A percentile compares a stretch with the other conserved stretches of the same genome.
phyloP scores from a whole-genome alignment of 2,888 invertebrate species.

The Heterodera filipjevi region DNA sequence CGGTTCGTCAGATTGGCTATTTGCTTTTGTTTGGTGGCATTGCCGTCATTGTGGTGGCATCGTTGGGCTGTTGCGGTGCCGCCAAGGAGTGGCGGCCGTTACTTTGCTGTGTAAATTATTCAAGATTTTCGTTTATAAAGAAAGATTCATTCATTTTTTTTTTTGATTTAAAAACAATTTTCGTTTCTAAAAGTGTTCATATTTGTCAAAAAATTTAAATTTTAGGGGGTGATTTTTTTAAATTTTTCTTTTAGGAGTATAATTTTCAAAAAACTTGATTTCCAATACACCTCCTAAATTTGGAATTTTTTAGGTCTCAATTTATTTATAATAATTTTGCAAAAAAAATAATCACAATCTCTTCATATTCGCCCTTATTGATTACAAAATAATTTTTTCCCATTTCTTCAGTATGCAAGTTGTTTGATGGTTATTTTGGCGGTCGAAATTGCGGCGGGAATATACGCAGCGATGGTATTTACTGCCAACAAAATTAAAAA shows the following conservation, averaged over 20 bases:
- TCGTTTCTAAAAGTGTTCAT: not conserved
- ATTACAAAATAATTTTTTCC: not conserved
- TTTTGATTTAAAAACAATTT: not conserved
- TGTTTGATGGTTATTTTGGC: slow-evolving; percentile 64
- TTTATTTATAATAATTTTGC: too few relatives aligned
- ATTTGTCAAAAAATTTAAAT: too few relatives aligned
- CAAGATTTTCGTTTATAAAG: not conserved
- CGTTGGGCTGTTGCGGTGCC: slow-evolving; percentile 49
- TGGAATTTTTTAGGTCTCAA: too few relatives aligned
- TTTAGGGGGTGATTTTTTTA: too few relatives aligned
- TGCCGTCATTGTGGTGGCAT: slow-evolving; percentile 62
- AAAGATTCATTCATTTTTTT: not conserved
- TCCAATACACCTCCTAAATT: too few relatives aligned
- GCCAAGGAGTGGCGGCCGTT: slow-evolving; percentile 63
- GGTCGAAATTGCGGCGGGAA: slow-evolving; percentile 61
- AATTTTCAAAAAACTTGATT: too few relatives aligned
- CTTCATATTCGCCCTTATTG: too few relatives aligned
- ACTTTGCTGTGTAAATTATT: slow-evolving; percentile 60
- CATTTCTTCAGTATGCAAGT: slow-evolving; percentile 58
- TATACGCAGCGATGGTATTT: slow-evolving; percentile 61
- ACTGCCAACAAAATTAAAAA: not conserved
- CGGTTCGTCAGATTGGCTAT: slow-evolving; percentile 62
- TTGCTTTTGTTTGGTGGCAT: slow-evolving; percentile 61
- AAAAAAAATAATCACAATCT: too few relatives aligned
- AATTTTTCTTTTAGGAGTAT: too few relatives aligned